These are phyloP conservation scores for Isaurus tuberculatus DNA, from an alignment of 92 coral and sea anemone genomes.

Conservation along the genomic window DNA sequence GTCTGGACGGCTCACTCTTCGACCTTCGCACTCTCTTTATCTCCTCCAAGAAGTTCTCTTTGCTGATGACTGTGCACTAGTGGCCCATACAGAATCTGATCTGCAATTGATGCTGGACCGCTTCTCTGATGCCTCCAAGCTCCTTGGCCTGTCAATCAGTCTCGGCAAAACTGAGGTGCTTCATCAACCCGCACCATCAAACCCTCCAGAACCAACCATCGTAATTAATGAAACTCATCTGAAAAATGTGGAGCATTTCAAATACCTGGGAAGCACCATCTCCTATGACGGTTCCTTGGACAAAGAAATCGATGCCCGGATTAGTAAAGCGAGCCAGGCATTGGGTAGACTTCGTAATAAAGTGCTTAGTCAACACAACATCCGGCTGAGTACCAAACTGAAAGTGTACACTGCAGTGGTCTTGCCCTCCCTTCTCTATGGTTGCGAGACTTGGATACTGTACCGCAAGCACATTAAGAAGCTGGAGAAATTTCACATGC, in stretches of 20 bases:
- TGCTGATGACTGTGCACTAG: slow-evolving; percentile 47
- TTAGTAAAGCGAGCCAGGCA: slow-evolving; percentile 36
- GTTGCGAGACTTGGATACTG: slow-evolving; percentile 50
- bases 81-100: slow-evolving; percentile 34
- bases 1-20: slow-evolving; percentile 33
- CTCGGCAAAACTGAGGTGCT: slow-evolving; percentile 47
- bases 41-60: slow-evolving; percentile 39
- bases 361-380: slow-evolving; percentile 7
- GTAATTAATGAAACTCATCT: slow-evolving; percentile 29
- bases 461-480: slow-evolving; percentile 47
- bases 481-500: no score
- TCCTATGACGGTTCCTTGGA: slow-evolving; percentile 36
- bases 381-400: background rate
- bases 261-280: slow-evolving; percentile 56
- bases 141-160: slow-evolving; percentile 44
- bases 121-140: slow-evolving; percentile 36
- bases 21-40: slow-evolving; percentile 3
- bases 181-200: slow-evolving; percentile 34
- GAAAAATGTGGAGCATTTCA: slow-evolving; percentile 37
- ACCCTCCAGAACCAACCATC: slow-evolving; percentile 14
- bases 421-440: no score
- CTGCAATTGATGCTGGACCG: slow-evolving; percentile 43
- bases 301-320: slow-evolving; percentile 31
- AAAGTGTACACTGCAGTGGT: no score
- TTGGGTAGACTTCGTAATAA: slow-evolving; percentile 2